Evolutionary conservation across 1,140 invertebrate genomes (phyloP), one percentile per base, ranked within the genome.

Genomic region (Portunus trituberculatus): DNA sequence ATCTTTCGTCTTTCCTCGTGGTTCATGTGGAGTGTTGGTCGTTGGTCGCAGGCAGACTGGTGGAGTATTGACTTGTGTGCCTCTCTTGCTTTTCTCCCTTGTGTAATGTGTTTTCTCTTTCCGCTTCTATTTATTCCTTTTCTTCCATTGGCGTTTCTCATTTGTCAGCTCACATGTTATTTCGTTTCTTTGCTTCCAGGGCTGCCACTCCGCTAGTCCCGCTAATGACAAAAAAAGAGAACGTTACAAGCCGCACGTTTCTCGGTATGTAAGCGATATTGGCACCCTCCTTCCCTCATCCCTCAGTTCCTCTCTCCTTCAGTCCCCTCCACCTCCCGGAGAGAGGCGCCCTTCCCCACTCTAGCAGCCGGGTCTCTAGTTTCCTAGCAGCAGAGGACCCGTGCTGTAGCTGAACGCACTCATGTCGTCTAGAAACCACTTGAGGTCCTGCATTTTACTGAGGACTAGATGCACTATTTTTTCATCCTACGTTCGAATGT

Each of bases 291-390:
- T 76, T 2, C 6, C 10, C 52, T 20, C 67, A 1, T n/a, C 67
- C 59, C n/a, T n/a, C 67, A 12, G 20, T n/a, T n/a, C 67, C n/a
- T n/a, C 67, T 20, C n/a, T 76, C 67, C 52, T 59, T 76, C 67
- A 12, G 52, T 20, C 20, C 67, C 67, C 67, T 76, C 67, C 67
- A 20, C 67, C 16, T 59, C 16, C 16, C 52, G 10, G 52, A 59
- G 52, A 59, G 52, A 20, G 52, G 16, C 52, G 52, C 52, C 52
- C 10, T 20, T 14, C 52, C 52, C 52, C 52, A 59, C 52, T 59
- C 52, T 76, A 76, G 67, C 67, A 59, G 67, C 67, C 67, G 67
- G 67, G 67, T 76, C n/a, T 76, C 67, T 76, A 76, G 67, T 76
- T 76, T n/a, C 20, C 67, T 76, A 76, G 67, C 67, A 76, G 20